Evolutionary conservation across 2,113 vertebrate species (phyloP).

Genomic region (Macquaria ambigua): DNA sequence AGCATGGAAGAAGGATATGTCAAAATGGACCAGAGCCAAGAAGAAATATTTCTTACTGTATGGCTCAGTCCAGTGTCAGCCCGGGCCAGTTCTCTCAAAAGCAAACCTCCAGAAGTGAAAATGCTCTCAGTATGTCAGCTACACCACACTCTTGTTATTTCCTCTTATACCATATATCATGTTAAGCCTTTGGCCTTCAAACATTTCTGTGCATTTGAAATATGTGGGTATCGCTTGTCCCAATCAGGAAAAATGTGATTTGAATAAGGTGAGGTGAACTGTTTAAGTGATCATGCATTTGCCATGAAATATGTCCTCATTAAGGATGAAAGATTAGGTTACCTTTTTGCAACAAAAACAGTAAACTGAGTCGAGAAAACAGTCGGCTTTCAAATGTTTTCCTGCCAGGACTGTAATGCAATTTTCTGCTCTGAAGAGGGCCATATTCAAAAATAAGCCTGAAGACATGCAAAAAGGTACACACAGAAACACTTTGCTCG

Average conservation of each 20-base stretch:
- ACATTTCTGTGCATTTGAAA: conserved; percentile 61
- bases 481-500: conserved; percentile 62
- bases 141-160: conserved; percentile 64
- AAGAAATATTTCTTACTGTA: conserved; percentile 38
- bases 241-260: conserved; percentile 79
- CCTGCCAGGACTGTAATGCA: conserved; percentile 72
- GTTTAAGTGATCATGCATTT: conserved; percentile 84
- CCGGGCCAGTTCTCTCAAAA: conserved; percentile 49
- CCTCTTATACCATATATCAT: conserved; percentile 66
- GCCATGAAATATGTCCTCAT: conserved; percentile 84
- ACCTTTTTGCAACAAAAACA: conserved; percentile 65
- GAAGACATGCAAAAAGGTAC: conserved; percentile 62
- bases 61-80: conserved; percentile 43
- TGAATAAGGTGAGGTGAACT: conserved; percentile 80
- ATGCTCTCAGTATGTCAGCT: conserved; percentile 63
- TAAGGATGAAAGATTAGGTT: conserved; percentile 81
- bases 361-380: conserved; percentile 73
- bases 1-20: conserved; percentile 54
- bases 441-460: conserved; percentile 70
- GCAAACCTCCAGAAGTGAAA: conserved; percentile 69
- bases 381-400: conserved; percentile 61
- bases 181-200: conserved; percentile 72
- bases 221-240: conserved; percentile 69
- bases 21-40: conserved; percentile 52
- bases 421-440: conserved; percentile 78